Conservation (phyloP, 2,888 invertebrate genomes). For the Chloroclysta siterata region DNA sequence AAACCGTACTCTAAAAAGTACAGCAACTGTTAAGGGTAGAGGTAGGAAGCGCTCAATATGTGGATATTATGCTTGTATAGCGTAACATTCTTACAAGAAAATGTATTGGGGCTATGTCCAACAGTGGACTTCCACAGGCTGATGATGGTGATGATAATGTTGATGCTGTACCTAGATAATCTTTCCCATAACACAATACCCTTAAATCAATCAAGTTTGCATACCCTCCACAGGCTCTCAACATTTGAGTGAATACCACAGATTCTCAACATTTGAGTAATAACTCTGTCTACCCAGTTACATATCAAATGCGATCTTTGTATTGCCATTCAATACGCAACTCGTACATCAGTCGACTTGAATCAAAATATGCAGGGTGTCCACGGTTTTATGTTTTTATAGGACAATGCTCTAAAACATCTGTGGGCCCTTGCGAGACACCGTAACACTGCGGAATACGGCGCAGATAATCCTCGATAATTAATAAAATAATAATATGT, state of each 20-base stretch:
- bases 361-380: constrained; percentile 20
- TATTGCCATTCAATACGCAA: constrained; percentile 36
- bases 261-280: constrained; percentile 29
- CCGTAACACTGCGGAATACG: too few species aligned
- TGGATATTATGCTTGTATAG: too few species aligned
- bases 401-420: neutral
- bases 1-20: too few species aligned
- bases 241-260: constrained; percentile 13
- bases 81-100: too few species aligned
- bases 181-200: neutral
- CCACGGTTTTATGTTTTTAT: neutral
- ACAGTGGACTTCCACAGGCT: too few species aligned
- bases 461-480: too few species aligned
- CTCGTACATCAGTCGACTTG: constrained; percentile 26
- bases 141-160: too few species aligned
- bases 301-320: constrained; percentile 41
- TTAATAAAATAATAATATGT: too few species aligned
- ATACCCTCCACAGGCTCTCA: constrained; percentile 17
- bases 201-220: constrained; percentile 11
- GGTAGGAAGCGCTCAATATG: too few species aligned
- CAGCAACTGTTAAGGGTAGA: too few species aligned
- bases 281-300: constrained; percentile 39
- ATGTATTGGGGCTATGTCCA: too few species aligned
- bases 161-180: neutral
- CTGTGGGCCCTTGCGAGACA: too few species aligned